A percentile compares a stretch with the other conserved stretches of the same genome.
Evolutionary conservation across 1,140 invertebrate species (phyloP).

Genomic region (Pectinophora gossypiella): DNA sequence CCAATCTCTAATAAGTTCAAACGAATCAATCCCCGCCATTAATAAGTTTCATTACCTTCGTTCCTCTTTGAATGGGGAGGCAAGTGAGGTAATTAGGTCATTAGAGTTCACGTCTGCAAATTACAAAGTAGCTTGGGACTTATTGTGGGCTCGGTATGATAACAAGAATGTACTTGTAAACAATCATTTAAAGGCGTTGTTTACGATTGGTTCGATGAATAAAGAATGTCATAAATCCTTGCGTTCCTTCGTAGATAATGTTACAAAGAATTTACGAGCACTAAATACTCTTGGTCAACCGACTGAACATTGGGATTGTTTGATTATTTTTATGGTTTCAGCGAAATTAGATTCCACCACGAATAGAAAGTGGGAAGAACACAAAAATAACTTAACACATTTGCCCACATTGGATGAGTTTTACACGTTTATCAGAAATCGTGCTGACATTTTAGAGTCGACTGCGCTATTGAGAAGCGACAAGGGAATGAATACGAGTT

Average conservation of each 20-base stretch:
- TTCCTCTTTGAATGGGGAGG: not conserved
- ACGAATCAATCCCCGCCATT: conserved; percentile 1
- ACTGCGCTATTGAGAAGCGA: not conserved
- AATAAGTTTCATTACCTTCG: conserved; percentile 15
- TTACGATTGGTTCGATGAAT: not conserved
- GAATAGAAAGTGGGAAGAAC: not conserved
- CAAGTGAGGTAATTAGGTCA: conserved; percentile 5
- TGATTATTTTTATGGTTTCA: not conserved
- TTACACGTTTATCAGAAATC: not conserved
- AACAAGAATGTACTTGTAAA: conserved; percentile 11
- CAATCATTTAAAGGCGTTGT: conserved; percentile 7
- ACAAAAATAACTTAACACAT: not conserved
- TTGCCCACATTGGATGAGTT: not conserved
- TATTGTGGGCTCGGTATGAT: conserved; percentile 8
- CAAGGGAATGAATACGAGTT: no score
- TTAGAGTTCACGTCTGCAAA: conserved; percentile 7
- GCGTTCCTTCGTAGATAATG: not conserved
- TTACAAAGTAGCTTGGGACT: conserved; percentile 11
- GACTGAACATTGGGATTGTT: not conserved
- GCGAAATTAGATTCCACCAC: not conserved
- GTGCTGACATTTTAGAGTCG: not conserved
- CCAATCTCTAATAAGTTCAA: not conserved
- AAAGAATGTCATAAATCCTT: not conserved
- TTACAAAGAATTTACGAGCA: not conserved
- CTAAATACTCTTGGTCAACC: not conserved